Percentiles rank a stretch among this genome's conserved stretches.
These are phyloP conservation scores for Dyspetes luteomarginatus DNA, from an alignment of 2,888 invertebrate genomes.

Conservation along the genomic window DNA sequence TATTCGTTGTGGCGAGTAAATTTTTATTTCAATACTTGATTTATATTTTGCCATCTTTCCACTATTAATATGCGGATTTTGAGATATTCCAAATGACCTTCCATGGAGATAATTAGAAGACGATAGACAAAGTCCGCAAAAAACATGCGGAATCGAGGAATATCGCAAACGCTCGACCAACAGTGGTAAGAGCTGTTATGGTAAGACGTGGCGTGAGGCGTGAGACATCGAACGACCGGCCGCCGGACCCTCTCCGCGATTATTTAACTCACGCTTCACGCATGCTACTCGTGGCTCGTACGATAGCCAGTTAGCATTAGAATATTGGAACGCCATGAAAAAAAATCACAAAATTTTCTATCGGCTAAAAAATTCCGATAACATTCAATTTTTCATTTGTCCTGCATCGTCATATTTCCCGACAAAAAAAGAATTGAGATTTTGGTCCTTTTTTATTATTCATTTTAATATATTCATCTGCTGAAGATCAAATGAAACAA, in stretches of 20 bases:
- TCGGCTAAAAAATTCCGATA: neutral
- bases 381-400: too few species aligned
- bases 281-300: slow-evolving; percentile 34
- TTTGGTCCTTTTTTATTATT: too few species aligned
- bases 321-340: neutral
- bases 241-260: neutral
- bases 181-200: slow-evolving; percentile 33
- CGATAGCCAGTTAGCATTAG: slow-evolving; percentile 6
- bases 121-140: neutral
- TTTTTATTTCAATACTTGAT: too few species aligned
- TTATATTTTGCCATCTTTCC: too few species aligned
- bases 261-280: slow-evolving; percentile 23
- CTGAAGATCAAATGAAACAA: too few species aligned
- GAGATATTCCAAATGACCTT: neutral
- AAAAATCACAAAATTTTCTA: neutral
- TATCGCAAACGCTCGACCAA: neutral
- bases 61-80: neutral
- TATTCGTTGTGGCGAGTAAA: too few species aligned
- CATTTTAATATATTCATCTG: too few species aligned
- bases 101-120: neutral
- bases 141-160: neutral
- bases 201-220: slow-evolving; percentile 59
- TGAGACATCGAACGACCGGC: slow-evolving; percentile 47
- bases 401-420: too few species aligned
- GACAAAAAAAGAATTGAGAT: too few species aligned